A percentile compares a stretch with the other conserved stretches of the same genome.
phyloP scores from a whole-genome alignment of 2,888 invertebrate species.

The Campoletis raptor region DNA sequence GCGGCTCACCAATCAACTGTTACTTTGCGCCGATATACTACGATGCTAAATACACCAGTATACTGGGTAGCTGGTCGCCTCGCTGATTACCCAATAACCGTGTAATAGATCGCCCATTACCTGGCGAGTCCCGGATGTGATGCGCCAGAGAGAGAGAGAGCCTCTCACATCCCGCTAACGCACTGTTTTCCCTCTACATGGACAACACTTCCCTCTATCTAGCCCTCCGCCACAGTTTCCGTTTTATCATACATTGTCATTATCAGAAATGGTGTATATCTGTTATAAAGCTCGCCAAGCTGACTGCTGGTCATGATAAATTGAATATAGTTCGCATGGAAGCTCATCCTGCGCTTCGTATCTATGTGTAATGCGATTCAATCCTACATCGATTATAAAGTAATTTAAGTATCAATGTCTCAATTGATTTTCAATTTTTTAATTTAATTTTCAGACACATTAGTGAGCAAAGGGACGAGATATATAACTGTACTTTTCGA shows the following conservation, averaged over 20 bases:
- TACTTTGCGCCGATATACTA: conserved; percentile 70
- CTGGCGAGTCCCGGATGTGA: conserved; percentile 61
- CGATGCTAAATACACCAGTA: conserved; percentile 71
- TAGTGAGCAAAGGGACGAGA: no score
- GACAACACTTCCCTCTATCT: conserved; percentile 25
- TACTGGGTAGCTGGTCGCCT: conserved; percentile 56
- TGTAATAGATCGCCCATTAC: conserved; percentile 72
- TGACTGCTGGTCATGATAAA: conserved; percentile 59
- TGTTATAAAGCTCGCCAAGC: conserved; percentile 15
- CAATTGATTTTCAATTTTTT: not conserved
- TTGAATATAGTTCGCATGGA: conserved; percentile 51
- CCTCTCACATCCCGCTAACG: conserved; percentile 49
- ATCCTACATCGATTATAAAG: conserved; percentile 19
- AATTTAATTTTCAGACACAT: not conserved
- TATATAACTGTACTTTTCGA: not conserved
- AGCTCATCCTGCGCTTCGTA: conserved; percentile 2
- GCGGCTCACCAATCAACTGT: conserved; percentile 72
- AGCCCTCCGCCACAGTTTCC: conserved; percentile 55
- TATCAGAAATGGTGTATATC: conserved; percentile 62
- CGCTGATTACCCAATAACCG: conserved; percentile 72
- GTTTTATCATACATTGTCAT: conserved; percentile 67
- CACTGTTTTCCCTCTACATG: conserved; percentile 43
- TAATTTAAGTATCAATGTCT: not conserved
- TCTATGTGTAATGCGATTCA: conserved; percentile 8
- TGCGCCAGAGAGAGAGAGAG: conserved; percentile 8